Evolutionary conservation across 2,888 invertebrate species (phyloP).

Genomic region (Neoascia interrupta): DNA sequence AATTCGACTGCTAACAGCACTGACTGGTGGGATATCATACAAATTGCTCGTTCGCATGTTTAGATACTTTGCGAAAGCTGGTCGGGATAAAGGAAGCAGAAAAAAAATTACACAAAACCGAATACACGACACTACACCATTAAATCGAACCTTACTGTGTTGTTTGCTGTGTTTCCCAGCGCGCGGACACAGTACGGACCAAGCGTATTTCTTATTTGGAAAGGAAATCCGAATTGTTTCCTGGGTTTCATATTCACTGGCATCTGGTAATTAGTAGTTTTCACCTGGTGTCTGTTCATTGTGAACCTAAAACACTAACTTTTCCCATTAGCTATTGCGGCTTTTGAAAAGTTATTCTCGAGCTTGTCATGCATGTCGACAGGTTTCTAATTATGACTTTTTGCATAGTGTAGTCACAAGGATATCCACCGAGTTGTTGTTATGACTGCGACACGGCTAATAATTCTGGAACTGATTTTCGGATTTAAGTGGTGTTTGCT

Average conservation of each 20-base stretch:
- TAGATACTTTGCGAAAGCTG: slow-evolving; percentile 7
- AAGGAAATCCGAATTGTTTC: slow-evolving; percentile 45
- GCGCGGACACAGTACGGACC: not conserved
- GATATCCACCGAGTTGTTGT: slow-evolving; percentile 13
- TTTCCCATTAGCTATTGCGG: slow-evolving; percentile 30
- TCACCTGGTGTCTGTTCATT: slow-evolving; percentile 23
- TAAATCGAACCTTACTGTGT: slow-evolving; percentile 18
- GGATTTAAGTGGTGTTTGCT: no score
- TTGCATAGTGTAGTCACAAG: slow-evolving; percentile 12
- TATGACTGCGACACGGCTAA: slow-evolving; percentile 14
- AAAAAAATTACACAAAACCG: not conserved
- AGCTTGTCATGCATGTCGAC: slow-evolving; percentile 27
- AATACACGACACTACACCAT: slow-evolving; percentile 30
- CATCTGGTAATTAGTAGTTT: slow-evolving; percentile 48
- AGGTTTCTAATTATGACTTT: slow-evolving; percentile 38
- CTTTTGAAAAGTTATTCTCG: slow-evolving; percentile 24
- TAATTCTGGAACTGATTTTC: slow-evolving; percentile 8
- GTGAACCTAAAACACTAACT: slow-evolving; percentile 8
- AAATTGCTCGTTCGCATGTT: slow-evolving; percentile 46
- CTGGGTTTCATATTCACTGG: slow-evolving; percentile 41
- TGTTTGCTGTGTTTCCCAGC: not conserved
- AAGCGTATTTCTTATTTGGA: slow-evolving; percentile 21
- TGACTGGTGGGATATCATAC: no score
- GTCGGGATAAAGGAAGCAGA: not conserved
- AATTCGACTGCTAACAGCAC: no score